Percentiles rank a stretch among this genome's conserved stretches.
These are phyloP conservation scores for Megaceryle torquata DNA, from an alignment of 2,113 vertebrate genomes.

Conservation along the genomic window DNA sequence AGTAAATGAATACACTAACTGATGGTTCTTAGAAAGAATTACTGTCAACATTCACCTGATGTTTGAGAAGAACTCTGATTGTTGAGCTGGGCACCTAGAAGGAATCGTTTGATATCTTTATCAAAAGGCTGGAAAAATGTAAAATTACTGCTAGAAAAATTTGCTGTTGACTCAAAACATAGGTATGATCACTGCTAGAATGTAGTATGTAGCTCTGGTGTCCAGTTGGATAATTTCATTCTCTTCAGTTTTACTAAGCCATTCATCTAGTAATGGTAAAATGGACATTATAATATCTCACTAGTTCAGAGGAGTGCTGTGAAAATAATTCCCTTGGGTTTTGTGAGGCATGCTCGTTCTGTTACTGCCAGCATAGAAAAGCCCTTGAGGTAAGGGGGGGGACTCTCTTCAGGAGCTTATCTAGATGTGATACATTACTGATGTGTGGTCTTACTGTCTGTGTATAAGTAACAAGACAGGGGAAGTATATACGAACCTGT, in stretches of 20 bases:
- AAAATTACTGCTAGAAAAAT: not conserved
- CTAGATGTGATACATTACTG: not conserved
- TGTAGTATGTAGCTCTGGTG: not conserved
- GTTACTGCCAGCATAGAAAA: not conserved
- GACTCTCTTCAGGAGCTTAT: not conserved
- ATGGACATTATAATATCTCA: not conserved
- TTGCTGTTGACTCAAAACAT: not conserved
- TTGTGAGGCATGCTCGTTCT: not conserved
- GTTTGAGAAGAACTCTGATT: not conserved
- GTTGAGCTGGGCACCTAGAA: not conserved
- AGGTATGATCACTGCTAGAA: not conserved
- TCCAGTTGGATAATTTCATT: not conserved
- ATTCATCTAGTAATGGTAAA: not conserved
- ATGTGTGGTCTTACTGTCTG: not conserved
- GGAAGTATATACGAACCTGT: not conserved
- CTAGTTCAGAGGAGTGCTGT: not conserved
- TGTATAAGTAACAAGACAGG: not conserved
- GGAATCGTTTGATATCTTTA: not conserved
- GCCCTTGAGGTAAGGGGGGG: not conserved
- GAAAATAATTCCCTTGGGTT: not conserved
- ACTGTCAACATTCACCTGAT: not conserved
- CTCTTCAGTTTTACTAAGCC: not conserved
- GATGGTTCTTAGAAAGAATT: not conserved
- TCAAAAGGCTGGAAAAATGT: not conserved
- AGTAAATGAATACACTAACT: not conserved